Percentiles rank a stretch among this genome's conserved stretches.
Conservation (phyloP, 1,140 invertebrate genomes). For the Orchesella cincta region DNA sequence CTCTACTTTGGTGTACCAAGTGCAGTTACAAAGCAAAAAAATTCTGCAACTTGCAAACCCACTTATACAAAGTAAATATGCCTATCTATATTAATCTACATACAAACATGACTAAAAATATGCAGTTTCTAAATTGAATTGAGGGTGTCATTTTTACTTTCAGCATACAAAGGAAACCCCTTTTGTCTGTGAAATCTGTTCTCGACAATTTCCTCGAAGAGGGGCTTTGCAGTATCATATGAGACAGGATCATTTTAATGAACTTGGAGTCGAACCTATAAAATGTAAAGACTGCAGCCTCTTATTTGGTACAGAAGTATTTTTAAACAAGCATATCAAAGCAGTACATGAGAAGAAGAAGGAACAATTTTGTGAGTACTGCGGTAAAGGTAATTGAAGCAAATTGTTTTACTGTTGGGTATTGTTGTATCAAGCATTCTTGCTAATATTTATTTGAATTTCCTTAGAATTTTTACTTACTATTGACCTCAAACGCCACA, state of each 20-base stretch:
- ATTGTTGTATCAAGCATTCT: too few species aligned
- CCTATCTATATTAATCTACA: background rate
- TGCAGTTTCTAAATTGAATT: too few species aligned
- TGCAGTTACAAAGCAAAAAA: background rate
- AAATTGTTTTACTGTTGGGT: too few species aligned
- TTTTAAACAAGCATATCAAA: background rate
- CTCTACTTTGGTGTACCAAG: background rate
- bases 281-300: background rate
- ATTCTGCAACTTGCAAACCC: background rate
- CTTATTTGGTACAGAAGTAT: background rate
- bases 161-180: background rate
- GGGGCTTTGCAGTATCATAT: background rate
- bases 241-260: background rate
- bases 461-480: too few species aligned
- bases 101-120: too few species aligned
- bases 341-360: background rate
- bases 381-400: slow-evolving; percentile 8
- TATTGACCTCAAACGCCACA: background rate
- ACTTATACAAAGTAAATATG: background rate
- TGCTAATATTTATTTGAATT: too few species aligned
- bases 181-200: background rate
- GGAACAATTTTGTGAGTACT: background rate
- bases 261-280: background rate
- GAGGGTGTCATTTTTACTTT: background rate
- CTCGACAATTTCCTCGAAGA: too few species aligned